Base-by-base conservation (phyloP, 2,888 invertebrate genomes). In the Drosophila anceps region DNA sequence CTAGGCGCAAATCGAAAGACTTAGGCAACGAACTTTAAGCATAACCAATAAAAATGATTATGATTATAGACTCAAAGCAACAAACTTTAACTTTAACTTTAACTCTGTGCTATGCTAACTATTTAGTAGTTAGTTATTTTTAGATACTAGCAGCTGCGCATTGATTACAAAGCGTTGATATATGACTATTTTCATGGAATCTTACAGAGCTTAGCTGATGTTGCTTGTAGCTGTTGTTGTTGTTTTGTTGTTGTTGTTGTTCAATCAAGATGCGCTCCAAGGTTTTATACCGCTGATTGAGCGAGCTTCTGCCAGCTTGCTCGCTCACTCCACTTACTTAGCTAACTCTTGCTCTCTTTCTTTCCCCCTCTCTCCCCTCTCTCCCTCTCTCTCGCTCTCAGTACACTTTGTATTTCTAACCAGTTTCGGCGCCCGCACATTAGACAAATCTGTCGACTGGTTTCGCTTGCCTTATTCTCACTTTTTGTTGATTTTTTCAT, bases 201-300 rank as follows among this genome's bases (percentile, higher is more conserved):
- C 57, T 62, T 68, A 78, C 59, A 62, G 18, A 54, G 46, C 31
- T 31, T 5, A 20, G 48, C 9, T 20, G 27, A 44, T 24, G 24
- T 24, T 24, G 9, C 6, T 44, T 4, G 4, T 13, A 10, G 58
- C n/a, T 46, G 27, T n/a, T n/a, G 44, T 50, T 61, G 27, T 44
- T 50, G 58, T 43, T 46, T 18, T 50, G 24, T 10, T 15, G 46
- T 51, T 55, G 27, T 41, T 59, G 50, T 41, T 48, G 43, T 44
- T 31, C 27, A 90, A 82, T 81, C 86, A 83, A 86, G 90, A 90
- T 90, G 90, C 81, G 84, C 89, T 62, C 59, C 86, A 90, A 90
- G 87, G 86, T 76, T 82, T 81, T 71, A 33, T 63, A 61, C 27
- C 33, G 48, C 41, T 53, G 54, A 69, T 75, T 79, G 62, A 74